Evolutionary conservation across 2,113 vertebrate genomes (phyloP), one percentile per base, ranked within the genome.

Genomic region (Lepus americanus): DNA sequence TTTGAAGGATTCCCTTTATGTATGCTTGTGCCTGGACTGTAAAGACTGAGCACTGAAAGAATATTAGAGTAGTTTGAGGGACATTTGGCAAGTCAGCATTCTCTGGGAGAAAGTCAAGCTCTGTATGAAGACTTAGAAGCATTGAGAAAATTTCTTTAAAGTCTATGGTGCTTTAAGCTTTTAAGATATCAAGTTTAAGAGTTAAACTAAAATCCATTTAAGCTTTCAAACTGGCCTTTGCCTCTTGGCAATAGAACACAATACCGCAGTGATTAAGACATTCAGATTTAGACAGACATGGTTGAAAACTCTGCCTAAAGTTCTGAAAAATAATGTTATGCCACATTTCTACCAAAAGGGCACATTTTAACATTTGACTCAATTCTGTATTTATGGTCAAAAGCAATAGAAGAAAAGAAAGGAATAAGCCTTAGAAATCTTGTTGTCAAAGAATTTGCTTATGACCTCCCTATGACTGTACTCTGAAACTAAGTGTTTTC

Each of bases 101-200:
- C 76, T 79, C 36, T 84, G 12, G 49, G 23, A 73, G n/a, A 22
- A 92, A 92, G 55, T 49, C 72, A 83, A 27, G 22, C 29, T 89
- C 87, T 36, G 31, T 69, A 86, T 25, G 36, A 92, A 92, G 86
- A 55, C 17, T 66, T 49, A 66, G 63, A 90, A 64, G 20, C 63
- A 96, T 2, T 67, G 85, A 92, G 61, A 92, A 53, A 87, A 94
- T 73, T 61, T 90, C 76, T 81, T 83, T 88, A 81, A 83, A 95
- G 25, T 70, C 8, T 25, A 19, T 53, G 76, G 17, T 22, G 80
- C n/a, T 90, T 92, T 90, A 7, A 29, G 33, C 55, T 96, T 95
- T 95, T 94, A 90, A 92, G 79, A 82, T 89, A 92, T 83, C 33
- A 76, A 87, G 17, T 93, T 93, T n/a, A 16, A 83, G 27, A 82